Evolutionary conservation across 1,140 invertebrate genomes (phyloP).

Genomic region (Ganaspis sp.): DNA sequence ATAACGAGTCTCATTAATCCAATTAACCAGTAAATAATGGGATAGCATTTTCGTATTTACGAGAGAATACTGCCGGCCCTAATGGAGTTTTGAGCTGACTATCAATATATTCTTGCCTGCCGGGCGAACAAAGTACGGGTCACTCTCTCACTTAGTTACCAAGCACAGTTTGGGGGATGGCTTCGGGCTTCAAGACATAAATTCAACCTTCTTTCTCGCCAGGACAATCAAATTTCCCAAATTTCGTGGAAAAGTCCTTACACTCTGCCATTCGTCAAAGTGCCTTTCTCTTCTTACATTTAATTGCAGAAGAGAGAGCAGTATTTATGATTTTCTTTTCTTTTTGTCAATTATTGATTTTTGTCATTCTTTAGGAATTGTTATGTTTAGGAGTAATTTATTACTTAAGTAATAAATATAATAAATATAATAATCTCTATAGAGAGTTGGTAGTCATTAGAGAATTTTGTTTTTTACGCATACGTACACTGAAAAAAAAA

Average conservation of each 20-base stretch:
- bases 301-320: neutral
- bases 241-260: conserved; percentile 28
- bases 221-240: conserved; percentile 41
- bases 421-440: too few relatives aligned
- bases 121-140: conserved; percentile 71
- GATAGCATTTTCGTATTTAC: conserved; percentile 77
- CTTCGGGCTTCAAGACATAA: conserved; percentile 58
- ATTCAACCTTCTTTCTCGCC: conserved; percentile 54
- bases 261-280: conserved; percentile 8
- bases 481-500: too few relatives aligned
- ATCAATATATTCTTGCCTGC: conserved; percentile 76
- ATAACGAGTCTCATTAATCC: conserved; percentile 78
- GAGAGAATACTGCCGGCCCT: conserved; percentile 63
- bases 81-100: conserved; percentile 77
- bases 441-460: too few relatives aligned
- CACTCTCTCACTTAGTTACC: conserved; percentile 74
- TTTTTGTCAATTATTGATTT: neutral
- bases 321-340: neutral
- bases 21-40: conserved; percentile 78
- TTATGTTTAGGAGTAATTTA: too few relatives aligned
- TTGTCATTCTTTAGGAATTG: neutral
- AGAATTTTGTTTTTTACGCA: too few relatives aligned
- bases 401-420: too few relatives aligned
- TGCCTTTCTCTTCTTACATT: neutral
- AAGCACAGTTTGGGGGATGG: conserved; percentile 33